Base-by-base conservation (phyloP, 2,888 invertebrate genomes). In the Drosophila pseudotalamancana region DNA sequence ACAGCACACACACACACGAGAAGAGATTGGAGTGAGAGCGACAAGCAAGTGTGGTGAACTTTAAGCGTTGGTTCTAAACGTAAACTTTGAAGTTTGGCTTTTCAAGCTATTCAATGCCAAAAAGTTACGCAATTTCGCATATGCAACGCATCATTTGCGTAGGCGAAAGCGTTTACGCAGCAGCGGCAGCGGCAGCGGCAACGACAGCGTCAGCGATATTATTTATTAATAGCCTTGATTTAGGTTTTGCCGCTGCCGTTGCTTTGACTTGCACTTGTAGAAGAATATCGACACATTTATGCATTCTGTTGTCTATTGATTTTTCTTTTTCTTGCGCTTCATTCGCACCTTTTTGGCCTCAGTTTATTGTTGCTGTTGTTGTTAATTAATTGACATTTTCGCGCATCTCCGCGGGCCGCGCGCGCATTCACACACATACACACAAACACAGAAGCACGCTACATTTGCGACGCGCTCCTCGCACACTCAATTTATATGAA, bases 271-370 rank as follows among this genome's bases (percentile, higher is more conserved):
- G 50, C 54, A 40, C 14, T 54, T 55, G 35, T 45, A 43, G 21
- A 31, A 55, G 53, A 67, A 71, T 74, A 61, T 61, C 71, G 77
- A 77, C 46, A 68, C 84, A 81, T 81, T 73, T 86, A 72, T 70
- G 78, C 78, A 80, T 75, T 81, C 63, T 54, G 50, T 63, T 45
- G 37, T 37, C 72, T 82, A 81, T 86, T 87, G 85, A 84, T 84
- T 87, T 87, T 80, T 80, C 71, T 86, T 87, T 84, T 84, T 81
- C 75, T 80, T 84, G 60, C 85, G 85, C 82, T 73, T 86, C 87
- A 81, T 86, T 81, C 87, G 81, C 87, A 81, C 86, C 80, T 79
- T 66, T n/a, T 79, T 75, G 67, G 49, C 81, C 85, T 62, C 55
- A 64, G 62, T 12, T 49, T 53, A 23, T 63, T 73, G 42, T 45